These are phyloP conservation scores for Melolontha melolontha DNA, from an alignment of 2,888 invertebrate genomes.

Conservation along the genomic window DNA sequence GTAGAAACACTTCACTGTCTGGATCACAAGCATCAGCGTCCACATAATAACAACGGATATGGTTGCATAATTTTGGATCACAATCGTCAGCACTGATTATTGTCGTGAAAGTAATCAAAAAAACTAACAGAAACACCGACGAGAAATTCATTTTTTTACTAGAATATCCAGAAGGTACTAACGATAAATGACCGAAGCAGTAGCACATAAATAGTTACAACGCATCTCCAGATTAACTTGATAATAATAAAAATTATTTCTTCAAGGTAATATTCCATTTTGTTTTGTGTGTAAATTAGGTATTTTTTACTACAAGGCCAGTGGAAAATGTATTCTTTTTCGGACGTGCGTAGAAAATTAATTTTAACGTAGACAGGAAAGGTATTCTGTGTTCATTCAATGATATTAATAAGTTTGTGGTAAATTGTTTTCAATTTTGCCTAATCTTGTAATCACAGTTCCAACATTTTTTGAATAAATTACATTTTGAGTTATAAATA, in stretches of 20 bases:
- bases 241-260: constrained; percentile 7
- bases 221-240: constrained; percentile 5
- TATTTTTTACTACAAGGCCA: constrained; percentile 16
- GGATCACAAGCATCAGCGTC: constrained; percentile 44
- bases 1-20: constrained; percentile 41
- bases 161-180: constrained; percentile 1
- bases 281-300: constrained; percentile 33
- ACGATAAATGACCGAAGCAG: background rate
- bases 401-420: no score
- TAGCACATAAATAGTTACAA: background rate
- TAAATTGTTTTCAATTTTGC: no score
- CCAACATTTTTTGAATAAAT: no score
- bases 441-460: no score
- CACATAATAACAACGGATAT: constrained; percentile 41
- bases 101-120: background rate
- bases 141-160: constrained; percentile 18
- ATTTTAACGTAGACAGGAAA: background rate
- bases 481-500: no score
- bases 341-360: constrained; percentile 23
- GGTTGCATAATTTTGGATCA: constrained; percentile 40
- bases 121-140: constrained; percentile 1
- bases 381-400: background rate
- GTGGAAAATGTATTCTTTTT: background rate
- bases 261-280: constrained; percentile 33
- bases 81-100: constrained; percentile 34